These are phyloP conservation scores for Drosophila austrosaltans DNA, from an alignment of 2,888 invertebrate genomes.

Conservation along the genomic window DNA sequence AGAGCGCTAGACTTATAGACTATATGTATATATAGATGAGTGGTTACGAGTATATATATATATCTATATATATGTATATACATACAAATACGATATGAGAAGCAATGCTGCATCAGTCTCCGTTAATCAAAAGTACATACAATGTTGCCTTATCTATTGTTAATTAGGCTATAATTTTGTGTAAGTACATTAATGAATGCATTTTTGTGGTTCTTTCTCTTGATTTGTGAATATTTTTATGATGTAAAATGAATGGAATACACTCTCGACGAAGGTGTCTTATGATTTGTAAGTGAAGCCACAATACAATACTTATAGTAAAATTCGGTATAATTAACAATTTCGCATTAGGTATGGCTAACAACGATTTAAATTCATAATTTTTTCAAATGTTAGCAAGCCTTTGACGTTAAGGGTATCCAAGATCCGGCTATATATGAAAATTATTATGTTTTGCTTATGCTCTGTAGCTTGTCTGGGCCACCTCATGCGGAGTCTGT, in stretches of 20 bases:
- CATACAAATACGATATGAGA: slow-evolving; percentile 31
- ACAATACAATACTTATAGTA: not conserved
- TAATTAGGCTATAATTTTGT: slow-evolving; percentile 43
- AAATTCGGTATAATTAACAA: not conserved
- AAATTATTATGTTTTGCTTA: slow-evolving; percentile 34
- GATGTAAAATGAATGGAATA: not conserved
- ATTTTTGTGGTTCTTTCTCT: slow-evolving; percentile 16
- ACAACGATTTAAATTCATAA: too few species aligned
- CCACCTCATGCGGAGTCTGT: slow-evolving; percentile 66
- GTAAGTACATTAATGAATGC: slow-evolving; percentile 40
- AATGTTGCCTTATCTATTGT: slow-evolving; percentile 37
- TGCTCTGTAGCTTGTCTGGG: slow-evolving; percentile 27
- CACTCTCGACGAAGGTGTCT: not conserved
- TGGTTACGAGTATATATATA: slow-evolving; percentile 7
- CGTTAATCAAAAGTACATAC: slow-evolving; percentile 57
- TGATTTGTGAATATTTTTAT: slow-evolving; percentile 25
- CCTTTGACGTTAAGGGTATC: slow-evolving; percentile 26
- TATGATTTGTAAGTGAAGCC: not conserved
- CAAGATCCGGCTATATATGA: slow-evolving; percentile 1
- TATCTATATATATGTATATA: slow-evolving; percentile 20
- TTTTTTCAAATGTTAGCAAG: too few species aligned
- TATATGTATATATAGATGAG: slow-evolving; percentile 22
- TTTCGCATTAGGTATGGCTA: not conserved
- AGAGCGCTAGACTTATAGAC: slow-evolving; percentile 4
- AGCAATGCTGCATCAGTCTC: slow-evolving; percentile 61